Base-by-base conservation (phyloP, 2,888 invertebrate species). In the Orthosia cruda region DNA sequence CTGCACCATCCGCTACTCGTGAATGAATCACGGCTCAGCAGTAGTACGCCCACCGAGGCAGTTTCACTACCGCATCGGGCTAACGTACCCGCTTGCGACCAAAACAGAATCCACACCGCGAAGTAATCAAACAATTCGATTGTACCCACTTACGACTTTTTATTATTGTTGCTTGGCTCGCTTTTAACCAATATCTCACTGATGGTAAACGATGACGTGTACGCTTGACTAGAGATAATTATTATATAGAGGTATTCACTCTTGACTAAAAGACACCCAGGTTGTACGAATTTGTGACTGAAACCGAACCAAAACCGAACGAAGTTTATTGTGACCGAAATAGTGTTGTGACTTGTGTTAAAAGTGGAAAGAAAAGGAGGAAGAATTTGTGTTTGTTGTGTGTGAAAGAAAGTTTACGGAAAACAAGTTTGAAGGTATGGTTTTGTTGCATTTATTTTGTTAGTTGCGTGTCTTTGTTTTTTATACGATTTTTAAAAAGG, bases 11-110 rank as follows among this genome's bases (percentile, higher is more conserved):
- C 7, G n/a, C 72, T 52, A 73, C 40, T 77, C 71, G 62, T 83
- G 68, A 87, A 89, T 89, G 88, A 89, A 88, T 89, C 88, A 89
- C 85, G 59, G 45, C 47, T 54, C 45, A 63, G 18, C 76, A 64
- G 80, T 85, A 80, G 81, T 85, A 81, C 88, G 73, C 70, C 74
- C 71, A 54, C 72, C 57, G 73, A 12, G 62, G 68, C 80, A 87
- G 87, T 88, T 88, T 87, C 88, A 88, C 88, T 87, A 86, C 77
- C 76, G 73, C 81, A 15, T 70, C 87, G 80, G 87, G 83, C 82
- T 84, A 84, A 84, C 55, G 86, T 70, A 86, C 88, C 63, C 86
- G 85, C 66, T 15, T 16, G 52, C 57, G 12, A 67, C 62, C 72
- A 66, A 66, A 72, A 73, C 67, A 61, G 18, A 50, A 40, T 40